Percentiles rank a stretch among this genome's conserved stretches.
phyloP scores from a whole-genome alignment of 2,113 vertebrate genomes.

The Naja naja region DNA sequence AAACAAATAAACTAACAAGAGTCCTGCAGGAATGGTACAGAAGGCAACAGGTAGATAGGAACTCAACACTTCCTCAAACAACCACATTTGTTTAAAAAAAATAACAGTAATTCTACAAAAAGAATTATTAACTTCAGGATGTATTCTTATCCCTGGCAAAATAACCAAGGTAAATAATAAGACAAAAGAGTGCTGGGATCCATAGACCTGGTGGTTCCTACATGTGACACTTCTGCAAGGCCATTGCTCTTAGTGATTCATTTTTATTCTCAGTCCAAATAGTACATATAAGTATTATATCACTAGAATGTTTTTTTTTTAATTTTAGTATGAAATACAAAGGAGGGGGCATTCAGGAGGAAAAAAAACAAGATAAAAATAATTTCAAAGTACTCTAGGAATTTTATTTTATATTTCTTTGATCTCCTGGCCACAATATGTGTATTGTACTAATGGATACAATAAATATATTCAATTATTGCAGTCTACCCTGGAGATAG shows the following conservation, averaged over 20 bases:
- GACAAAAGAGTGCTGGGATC: not conserved
- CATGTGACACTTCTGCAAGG: not conserved
- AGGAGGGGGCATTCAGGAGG: not conserved
- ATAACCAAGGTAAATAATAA: not conserved
- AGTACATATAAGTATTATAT: not conserved
- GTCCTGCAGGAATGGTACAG: not conserved
- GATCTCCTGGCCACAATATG: not conserved
- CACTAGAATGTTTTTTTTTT: not conserved
- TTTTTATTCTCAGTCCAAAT: not conserved
- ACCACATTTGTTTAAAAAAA: not conserved
- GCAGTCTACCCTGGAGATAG: not conserved
- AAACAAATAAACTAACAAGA: not conserved
- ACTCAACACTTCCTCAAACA: not conserved
- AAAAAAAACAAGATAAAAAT: not conserved
- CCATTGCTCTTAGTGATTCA: not conserved
- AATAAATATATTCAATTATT: not conserved
- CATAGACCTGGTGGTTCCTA: not conserved
- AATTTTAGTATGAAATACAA: not conserved
- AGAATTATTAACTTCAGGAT: not conserved
- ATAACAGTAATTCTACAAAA: not conserved
- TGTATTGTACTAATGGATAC: not conserved
- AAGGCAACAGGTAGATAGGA: not conserved
- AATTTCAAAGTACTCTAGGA: not conserved
- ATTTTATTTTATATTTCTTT: not conserved
- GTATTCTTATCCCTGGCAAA: not conserved